phyloP scores from a whole-genome alignment of 2,113 vertebrate species.

The Stercorarius parasiticus region DNA sequence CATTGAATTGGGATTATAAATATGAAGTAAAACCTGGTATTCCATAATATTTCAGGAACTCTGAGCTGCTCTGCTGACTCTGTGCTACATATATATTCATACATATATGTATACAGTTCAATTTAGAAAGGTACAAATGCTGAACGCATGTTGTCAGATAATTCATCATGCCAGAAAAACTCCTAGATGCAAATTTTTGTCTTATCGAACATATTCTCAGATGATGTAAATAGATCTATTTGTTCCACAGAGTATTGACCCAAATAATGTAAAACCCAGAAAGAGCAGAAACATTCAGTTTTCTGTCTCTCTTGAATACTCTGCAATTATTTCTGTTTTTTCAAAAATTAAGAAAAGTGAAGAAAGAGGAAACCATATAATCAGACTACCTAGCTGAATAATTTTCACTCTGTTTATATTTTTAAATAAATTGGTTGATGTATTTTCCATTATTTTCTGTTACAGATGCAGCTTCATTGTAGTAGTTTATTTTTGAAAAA shows the following conservation, averaged over 20 bases:
- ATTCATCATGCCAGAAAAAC: neutral
- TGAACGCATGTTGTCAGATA: neutral
- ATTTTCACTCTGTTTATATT: neutral
- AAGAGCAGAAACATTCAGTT: neutral
- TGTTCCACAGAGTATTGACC: neutral
- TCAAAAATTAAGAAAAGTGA: neutral
- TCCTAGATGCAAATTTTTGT: neutral
- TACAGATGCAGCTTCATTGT: neutral
- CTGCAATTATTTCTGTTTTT: neutral
- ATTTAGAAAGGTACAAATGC: neutral
- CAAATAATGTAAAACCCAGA: neutral
- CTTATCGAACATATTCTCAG: neutral
- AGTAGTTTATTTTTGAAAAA: neutral
- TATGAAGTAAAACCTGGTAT: neutral
- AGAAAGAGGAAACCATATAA: neutral
- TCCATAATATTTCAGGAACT: neutral
- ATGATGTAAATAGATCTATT: neutral
- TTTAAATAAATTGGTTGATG: neutral
- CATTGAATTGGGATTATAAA: neutral
- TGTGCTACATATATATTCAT: neutral
- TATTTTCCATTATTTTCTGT: neutral
- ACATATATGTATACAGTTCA: neutral
- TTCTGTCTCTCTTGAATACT: neutral
- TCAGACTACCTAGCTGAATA: neutral
- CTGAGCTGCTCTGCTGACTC: neutral